These are phyloP conservation scores for Agapostemon virescens DNA, from an alignment of 2,888 invertebrate genomes.

Conservation along the genomic window DNA sequence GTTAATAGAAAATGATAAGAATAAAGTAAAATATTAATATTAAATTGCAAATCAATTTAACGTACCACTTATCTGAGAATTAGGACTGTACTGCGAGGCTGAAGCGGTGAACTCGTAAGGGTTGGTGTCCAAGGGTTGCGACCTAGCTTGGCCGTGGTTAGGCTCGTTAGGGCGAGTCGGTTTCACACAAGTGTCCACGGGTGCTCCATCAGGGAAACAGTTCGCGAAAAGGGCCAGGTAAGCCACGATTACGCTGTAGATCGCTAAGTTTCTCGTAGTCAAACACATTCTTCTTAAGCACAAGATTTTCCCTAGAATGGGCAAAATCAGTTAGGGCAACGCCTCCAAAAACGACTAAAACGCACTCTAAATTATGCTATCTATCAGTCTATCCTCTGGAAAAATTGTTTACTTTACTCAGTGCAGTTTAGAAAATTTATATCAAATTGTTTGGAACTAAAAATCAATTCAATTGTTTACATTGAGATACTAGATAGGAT, in stretches of 20 bases:
- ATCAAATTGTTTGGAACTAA: neutral
- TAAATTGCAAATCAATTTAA: neutral
- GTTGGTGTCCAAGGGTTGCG: constrained; percentile 84
- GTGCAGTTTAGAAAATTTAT: neutral
- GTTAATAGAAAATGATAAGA: too few relatives aligned
- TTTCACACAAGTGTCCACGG: constrained; percentile 90
- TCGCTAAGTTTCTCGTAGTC: constrained; percentile 28
- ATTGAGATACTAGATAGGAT: neutral
- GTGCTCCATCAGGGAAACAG: constrained; percentile 90
- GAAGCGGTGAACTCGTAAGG: constrained; percentile 87
- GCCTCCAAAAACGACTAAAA: neutral
- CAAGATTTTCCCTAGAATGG: neutral
- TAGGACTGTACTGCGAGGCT: constrained; percentile 85
- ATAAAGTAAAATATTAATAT: neutral
- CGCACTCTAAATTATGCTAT: neutral
- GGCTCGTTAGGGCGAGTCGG: constrained; percentile 86
- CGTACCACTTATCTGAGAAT: constrained; percentile 86
- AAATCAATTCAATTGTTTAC: too few relatives aligned
- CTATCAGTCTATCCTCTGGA: neutral
- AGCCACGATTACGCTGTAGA: constrained; percentile 49
- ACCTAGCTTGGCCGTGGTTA: constrained; percentile 88
- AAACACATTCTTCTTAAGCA: constrained; percentile 33
- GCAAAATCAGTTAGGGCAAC: neutral
- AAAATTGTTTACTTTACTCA: neutral
- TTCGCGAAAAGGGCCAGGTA: constrained; percentile 67